Percentiles rank a stretch among this genome's conserved stretches.
Evolutionary conservation across 2,888 invertebrate genomes (phyloP).

Genomic region (Drosophila acutilabella): DNA sequence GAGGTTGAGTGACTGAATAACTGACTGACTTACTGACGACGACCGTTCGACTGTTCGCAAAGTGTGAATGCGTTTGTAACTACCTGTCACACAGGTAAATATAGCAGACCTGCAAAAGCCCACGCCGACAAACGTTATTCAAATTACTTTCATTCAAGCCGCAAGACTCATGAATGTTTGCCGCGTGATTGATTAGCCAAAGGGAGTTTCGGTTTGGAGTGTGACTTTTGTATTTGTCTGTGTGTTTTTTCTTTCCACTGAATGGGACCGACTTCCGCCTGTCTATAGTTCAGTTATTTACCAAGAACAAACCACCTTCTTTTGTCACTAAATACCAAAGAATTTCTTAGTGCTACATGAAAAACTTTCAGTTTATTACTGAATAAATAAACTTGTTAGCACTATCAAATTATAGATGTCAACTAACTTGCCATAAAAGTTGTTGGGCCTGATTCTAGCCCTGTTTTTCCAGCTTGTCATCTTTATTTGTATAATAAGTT

Average conservation of each 20-base stretch:
- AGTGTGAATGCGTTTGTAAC: conserved; percentile 57
- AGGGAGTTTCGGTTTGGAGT: conserved; percentile 17
- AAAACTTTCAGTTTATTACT: not conserved
- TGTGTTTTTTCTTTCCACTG: conserved; percentile 15
- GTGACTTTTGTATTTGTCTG: conserved; percentile 33
- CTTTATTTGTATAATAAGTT: not conserved
- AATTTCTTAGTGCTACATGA: not conserved
- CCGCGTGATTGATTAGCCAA: conserved; percentile 64
- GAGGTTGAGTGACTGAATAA: conserved; percentile 28
- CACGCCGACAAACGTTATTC: conserved; percentile 63
- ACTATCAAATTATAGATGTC: not conserved
- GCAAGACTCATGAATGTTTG: conserved; percentile 61
- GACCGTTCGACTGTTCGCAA: conserved; percentile 32
- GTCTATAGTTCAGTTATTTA: conserved; percentile 13
- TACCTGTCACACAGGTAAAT: conserved; percentile 59
- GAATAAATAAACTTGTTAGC: not conserved
- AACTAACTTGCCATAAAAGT: not conserved
- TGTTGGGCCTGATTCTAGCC: not conserved
- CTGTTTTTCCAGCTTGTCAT: conserved; percentile 9
- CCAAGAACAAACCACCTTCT: not conserved
- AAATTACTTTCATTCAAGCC: conserved; percentile 71
- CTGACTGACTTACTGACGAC: conserved; percentile 15
- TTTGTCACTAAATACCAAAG: not conserved
- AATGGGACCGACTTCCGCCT: conserved; percentile 51
- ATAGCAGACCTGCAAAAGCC: conserved; percentile 24